Base-by-base conservation (phyloP, 2,797 vertebrate species). In the Pyrrhura leucotis region DNA sequence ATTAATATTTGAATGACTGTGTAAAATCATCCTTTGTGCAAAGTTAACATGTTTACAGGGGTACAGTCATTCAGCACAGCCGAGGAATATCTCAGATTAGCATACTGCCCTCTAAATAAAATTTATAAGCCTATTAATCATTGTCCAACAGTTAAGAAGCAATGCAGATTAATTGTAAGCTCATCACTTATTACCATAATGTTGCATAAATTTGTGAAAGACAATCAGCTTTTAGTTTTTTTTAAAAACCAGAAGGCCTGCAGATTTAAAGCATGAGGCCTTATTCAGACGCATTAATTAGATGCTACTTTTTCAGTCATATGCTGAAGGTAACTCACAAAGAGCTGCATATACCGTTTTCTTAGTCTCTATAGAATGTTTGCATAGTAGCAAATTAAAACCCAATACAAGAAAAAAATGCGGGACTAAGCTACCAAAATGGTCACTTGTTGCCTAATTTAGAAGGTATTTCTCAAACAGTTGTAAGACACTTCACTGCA, bases 171-270 rank as follows among this genome's bases (percentile, higher is more conserved):
- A 97, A 97, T 97, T 96, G 62, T 77, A 95, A 93, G 4, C 4
- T 37, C 33, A 59, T 71, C 1, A 0, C 72, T 82, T 95, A 97
- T 98, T 97, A 98, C 72, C 96, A 98, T 94, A 95, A 91, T 58
- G 67, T 80, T 92, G 95, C 90, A 93, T 90, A 91, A 84, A 93
- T 89, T 91, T 91, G 93, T 48, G 82, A 66, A 95, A 82, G 69
- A 92, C 79, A 87, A 90, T 76, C 87, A 93, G 89, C 53, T 95
- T 96, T 89, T 67, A 62, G 59, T 20, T 65, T 83, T 97, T 97
- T 98, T 97, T 91, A 93, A 97, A 93, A 97, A 98, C 93, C 96
- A 98, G 97, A 96, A 93, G 97, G 97, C 67, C 56, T 90, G 42
- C 29, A 89, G 56, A 94, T 93, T 84, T 82, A 86, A 93, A 94